Percentiles rank a stretch among this genome's conserved stretches.
These are phyloP conservation scores for Dicaeum eximium DNA, from an alignment of 2,113 vertebrate species.

Conservation along the genomic window DNA sequence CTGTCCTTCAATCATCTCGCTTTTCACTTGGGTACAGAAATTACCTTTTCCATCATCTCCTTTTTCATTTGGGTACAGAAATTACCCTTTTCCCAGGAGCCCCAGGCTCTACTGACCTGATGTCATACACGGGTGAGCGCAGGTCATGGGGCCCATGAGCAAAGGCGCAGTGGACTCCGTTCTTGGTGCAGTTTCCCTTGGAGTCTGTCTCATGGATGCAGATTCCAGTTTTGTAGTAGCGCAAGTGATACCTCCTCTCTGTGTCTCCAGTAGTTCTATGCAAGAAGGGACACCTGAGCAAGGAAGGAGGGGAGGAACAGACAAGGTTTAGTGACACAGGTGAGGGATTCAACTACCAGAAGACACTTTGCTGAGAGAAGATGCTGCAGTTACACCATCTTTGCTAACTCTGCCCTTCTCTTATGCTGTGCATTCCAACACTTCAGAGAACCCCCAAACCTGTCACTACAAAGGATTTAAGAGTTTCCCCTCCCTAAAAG, in stretches of 20 bases:
- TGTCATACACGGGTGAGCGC: slow-evolving; percentile 91
- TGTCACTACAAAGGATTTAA: not conserved
- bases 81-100: not conserved
- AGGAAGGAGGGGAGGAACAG: not conserved
- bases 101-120: slow-evolving; percentile 76
- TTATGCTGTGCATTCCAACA: not conserved
- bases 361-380: not conserved
- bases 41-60: not conserved
- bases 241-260: slow-evolving; percentile 92
- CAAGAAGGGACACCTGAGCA: slow-evolving; percentile 87
- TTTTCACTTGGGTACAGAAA: not conserved
- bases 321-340: not conserved
- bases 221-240: slow-evolving; percentile 97
- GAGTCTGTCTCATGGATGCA: slow-evolving; percentile 97
- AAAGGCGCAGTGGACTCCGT: slow-evolving; percentile 94
- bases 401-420: not conserved
- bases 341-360: not conserved
- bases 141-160: slow-evolving; percentile 97
- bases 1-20: not conserved
- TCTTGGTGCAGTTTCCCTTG: slow-evolving; percentile 97
- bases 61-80: not conserved
- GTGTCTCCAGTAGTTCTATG: slow-evolving; percentile 97
- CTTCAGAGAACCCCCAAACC: not conserved
- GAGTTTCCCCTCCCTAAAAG: not conserved
- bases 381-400: not conserved